These are phyloP conservation scores for Euleptes europaea DNA, from an alignment of 2,113 vertebrate species.

Conservation along the genomic window DNA sequence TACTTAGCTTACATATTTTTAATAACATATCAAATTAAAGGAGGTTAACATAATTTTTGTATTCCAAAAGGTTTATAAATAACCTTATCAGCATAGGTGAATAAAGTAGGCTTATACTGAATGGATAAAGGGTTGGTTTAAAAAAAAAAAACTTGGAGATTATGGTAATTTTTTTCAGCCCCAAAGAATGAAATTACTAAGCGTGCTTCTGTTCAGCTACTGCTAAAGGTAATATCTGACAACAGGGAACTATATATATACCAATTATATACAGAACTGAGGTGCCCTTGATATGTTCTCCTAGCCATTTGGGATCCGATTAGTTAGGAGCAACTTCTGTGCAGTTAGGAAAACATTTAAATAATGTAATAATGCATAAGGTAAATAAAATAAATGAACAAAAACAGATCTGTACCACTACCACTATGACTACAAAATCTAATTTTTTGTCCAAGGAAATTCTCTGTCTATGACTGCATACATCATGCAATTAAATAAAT, in stretches of 20 bases:
- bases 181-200: neutral
- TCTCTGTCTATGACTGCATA: too few relatives aligned
- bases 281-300: neutral
- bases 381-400: too few relatives aligned
- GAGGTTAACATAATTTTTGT: conserved; percentile 1
- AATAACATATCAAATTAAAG: conserved; percentile 2
- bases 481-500: neutral
- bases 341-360: neutral
- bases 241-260: neutral
- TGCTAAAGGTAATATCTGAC: neutral
- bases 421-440: neutral
- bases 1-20: neutral
- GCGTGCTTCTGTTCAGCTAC: neutral
- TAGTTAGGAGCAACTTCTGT: neutral
- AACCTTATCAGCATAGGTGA: neutral
- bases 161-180: conserved; percentile 14
- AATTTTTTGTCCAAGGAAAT: too few relatives aligned
- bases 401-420: neutral
- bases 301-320: neutral
- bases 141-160: neutral
- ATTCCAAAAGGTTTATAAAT: conserved; percentile 2
- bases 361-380: neutral
- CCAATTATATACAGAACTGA: neutral
- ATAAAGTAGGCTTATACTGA: neutral
- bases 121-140: neutral